Percentiles rank a stretch among this genome's conserved stretches.
These are phyloP conservation scores for Carassius gibelio DNA, from an alignment of 2,113 vertebrate species.

Conservation along the genomic window DNA sequence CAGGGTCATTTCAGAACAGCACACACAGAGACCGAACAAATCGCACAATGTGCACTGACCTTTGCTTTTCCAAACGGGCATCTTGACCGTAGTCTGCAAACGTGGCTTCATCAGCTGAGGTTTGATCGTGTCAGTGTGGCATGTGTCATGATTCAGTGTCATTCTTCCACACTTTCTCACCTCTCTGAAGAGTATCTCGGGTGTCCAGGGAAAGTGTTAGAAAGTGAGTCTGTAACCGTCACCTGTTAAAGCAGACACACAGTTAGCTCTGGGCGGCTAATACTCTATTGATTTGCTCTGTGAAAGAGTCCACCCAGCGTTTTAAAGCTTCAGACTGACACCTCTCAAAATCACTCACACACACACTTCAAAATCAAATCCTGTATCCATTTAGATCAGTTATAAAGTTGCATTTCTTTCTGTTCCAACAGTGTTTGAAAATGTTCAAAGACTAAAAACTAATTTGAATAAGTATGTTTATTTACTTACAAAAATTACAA, in stretches of 20 bases:
- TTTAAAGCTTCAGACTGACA: conserved; percentile 2
- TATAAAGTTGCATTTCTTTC: background rate
- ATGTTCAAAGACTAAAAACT: background rate
- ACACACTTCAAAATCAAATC: background rate
- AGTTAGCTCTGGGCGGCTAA: conserved; percentile 11
- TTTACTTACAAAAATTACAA: background rate
- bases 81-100: background rate
- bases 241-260: background rate
- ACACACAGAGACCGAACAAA: background rate
- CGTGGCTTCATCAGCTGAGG: too few relatives aligned
- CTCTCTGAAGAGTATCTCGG: background rate
- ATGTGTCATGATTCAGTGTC: background rate
- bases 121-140: background rate
- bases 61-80: background rate
- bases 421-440: background rate
- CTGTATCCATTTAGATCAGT: background rate
- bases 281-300: conserved; percentile 33
- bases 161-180: background rate
- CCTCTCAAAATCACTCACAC: background rate
- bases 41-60: background rate
- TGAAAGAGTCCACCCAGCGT: conserved; percentile 13
- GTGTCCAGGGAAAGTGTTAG: background rate
- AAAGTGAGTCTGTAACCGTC: background rate
- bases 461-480: background rate
- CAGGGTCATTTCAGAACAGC: background rate